Conservation (phyloP, 1,140 invertebrate species). For the Venustaconcha ellipsiformis region DNA sequence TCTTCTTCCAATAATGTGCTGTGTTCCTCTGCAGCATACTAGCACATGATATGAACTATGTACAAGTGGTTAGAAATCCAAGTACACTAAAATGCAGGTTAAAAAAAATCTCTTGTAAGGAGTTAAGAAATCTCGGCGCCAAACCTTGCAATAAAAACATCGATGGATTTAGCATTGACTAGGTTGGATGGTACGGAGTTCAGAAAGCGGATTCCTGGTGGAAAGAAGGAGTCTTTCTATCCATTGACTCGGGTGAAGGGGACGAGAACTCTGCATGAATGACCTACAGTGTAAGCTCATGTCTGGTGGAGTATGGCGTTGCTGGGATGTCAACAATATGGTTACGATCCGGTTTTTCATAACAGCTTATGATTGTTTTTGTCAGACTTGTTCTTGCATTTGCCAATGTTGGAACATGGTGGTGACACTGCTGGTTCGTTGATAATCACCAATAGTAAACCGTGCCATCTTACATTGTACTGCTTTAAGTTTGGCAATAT, state of each 20-base stretch:
- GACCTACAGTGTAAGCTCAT: neutral
- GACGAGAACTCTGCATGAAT: neutral
- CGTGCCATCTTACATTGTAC: neutral
- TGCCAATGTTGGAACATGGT: neutral
- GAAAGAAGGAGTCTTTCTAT: constrained; percentile 4
- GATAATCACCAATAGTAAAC: neutral
- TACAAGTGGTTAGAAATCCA: too few relatives aligned
- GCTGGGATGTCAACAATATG: constrained; percentile 1
- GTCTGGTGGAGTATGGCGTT: neutral
- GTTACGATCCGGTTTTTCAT: constrained; percentile 7
- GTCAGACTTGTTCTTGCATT: neutral
- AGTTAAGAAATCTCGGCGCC: too few relatives aligned
- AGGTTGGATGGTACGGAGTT: neutral
- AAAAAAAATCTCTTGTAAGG: too few relatives aligned
- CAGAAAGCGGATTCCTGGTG: neutral
- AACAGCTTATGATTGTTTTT: neutral
- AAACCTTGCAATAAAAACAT: neutral
- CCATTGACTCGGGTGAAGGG: neutral
- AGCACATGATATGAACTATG: too few relatives aligned
- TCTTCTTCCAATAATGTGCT: too few relatives aligned
- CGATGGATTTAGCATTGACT: neutral
- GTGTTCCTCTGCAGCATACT: too few relatives aligned
- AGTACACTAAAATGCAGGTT: too few relatives aligned
- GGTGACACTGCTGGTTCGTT: constrained; percentile 1
- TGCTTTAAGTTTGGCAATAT: neutral